Conservation (phyloP, 1,140 invertebrate genomes). For the Asobara japonica region DNA sequence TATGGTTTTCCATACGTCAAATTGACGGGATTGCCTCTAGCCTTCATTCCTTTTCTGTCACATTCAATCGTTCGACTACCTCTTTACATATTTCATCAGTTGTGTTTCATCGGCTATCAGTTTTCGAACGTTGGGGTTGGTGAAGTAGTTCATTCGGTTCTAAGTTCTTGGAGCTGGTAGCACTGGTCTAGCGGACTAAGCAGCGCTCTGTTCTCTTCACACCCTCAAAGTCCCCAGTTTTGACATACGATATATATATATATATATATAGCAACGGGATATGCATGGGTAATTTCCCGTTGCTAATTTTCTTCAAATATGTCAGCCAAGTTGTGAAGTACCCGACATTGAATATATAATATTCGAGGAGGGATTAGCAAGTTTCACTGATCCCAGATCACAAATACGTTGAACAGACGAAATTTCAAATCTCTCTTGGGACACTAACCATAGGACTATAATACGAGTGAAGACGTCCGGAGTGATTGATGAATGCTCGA, state of each 20-base stretch:
- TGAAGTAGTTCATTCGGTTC: too few relatives aligned
- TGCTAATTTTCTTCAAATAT: neutral
- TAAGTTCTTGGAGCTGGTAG: too few relatives aligned
- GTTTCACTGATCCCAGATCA: neutral
- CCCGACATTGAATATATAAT: neutral
- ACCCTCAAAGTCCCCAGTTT: too few relatives aligned
- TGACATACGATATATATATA: too few relatives aligned
- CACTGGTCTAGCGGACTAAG: too few relatives aligned
- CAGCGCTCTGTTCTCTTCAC: too few relatives aligned
- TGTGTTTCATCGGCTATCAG: neutral
- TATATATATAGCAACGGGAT: too few relatives aligned
- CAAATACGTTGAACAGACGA: neutral
- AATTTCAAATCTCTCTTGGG: neutral
- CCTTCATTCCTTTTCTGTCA: neutral
- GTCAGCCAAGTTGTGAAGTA: neutral
- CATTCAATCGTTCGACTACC: neutral
- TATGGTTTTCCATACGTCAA: constrained; percentile 2
- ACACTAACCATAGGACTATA: neutral
- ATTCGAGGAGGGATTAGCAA: neutral
- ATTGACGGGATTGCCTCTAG: neutral
- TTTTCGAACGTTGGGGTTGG: too few relatives aligned
- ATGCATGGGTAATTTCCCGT: neutral
- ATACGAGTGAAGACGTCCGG: constrained; percentile 7
- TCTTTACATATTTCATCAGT: neutral
- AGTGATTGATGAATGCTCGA: constrained; percentile 61